Evolutionary conservation across 2,113 vertebrate genomes (phyloP).

Genomic region (Phrynocephalus versicolor): DNA sequence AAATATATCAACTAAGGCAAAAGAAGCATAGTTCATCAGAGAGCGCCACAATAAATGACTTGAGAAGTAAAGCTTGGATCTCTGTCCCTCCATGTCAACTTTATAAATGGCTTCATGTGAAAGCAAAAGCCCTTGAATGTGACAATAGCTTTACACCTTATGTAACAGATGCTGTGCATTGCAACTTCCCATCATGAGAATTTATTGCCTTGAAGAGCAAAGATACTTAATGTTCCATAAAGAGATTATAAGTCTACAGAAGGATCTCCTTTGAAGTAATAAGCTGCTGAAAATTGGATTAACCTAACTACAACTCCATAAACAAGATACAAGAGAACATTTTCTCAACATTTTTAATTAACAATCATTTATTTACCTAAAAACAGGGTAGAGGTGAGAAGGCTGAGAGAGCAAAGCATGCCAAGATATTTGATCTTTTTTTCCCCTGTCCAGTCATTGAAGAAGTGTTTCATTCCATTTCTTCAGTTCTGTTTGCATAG

Average conservation of each 20-base stretch:
- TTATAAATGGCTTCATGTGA: constrained; percentile 21
- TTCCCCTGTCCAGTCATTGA: neutral
- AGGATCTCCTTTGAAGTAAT: constrained; percentile 31
- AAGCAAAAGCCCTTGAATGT: neutral
- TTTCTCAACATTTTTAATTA: constrained; percentile 30
- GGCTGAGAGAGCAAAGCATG: neutral
- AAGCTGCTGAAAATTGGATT: constrained; percentile 28
- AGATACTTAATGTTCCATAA: constrained; percentile 18
- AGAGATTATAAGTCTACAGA: neutral
- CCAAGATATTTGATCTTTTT: neutral
- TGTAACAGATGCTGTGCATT: neutral
- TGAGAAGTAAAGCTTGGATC: neutral
- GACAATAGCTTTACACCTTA: neutral
- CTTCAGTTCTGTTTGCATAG: neutral
- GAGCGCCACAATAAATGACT: neutral
- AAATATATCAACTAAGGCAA: too few species aligned
- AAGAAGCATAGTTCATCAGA: neutral
- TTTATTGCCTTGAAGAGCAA: neutral
- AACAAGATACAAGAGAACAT: neutral
- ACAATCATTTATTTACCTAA: neutral
- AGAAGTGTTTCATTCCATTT: constrained; percentile 15
- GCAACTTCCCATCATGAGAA: neutral
- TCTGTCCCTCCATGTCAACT: neutral
- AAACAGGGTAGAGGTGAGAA: neutral
- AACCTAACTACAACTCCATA: constrained; percentile 1